phyloP scores from a whole-genome alignment of 2,888 invertebrate species.

The Agapostemon virescens region DNA sequence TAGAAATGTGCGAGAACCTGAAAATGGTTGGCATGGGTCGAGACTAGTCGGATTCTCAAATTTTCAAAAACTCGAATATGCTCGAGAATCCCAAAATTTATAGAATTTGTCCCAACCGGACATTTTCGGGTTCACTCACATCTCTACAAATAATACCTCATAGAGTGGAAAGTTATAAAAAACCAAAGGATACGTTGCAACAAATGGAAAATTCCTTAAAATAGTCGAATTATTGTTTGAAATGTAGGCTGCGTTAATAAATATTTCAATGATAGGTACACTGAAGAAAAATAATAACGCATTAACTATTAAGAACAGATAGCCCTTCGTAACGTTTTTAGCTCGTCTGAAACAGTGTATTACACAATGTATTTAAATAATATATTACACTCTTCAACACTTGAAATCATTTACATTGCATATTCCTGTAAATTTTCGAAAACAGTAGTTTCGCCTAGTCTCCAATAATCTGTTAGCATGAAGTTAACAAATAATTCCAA shows the following conservation, averaged over 20 bases:
- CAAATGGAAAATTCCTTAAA: conserved; percentile 67
- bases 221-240: conserved; percentile 26
- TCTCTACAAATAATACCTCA: conserved; percentile 63
- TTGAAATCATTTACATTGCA: conserved; percentile 54
- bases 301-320: conserved; percentile 68
- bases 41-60: background rate
- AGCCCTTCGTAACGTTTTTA: conserved; percentile 66
- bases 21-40: background rate
- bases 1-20: background rate
- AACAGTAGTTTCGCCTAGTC: conserved; percentile 42
- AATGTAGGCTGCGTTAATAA: conserved; percentile 31
- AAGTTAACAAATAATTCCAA: conserved; percentile 63
- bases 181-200: conserved; percentile 67
- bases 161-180: conserved; percentile 69
- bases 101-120: background rate
- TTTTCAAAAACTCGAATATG: too few species aligned
- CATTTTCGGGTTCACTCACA: background rate
- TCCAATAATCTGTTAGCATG: conserved; percentile 71
- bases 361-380: background rate
- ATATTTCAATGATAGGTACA: conserved; percentile 61
- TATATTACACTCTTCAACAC: background rate
- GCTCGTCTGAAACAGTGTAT: conserved; percentile 63
- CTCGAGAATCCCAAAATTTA: too few species aligned
- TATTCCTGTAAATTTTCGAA: conserved; percentile 45
- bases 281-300: conserved; percentile 69